A percentile compares a stretch with the other conserved stretches of the same genome.
Conservation (phyloP, 2,888 invertebrate species). For the Ophion ventricosus region DNA sequence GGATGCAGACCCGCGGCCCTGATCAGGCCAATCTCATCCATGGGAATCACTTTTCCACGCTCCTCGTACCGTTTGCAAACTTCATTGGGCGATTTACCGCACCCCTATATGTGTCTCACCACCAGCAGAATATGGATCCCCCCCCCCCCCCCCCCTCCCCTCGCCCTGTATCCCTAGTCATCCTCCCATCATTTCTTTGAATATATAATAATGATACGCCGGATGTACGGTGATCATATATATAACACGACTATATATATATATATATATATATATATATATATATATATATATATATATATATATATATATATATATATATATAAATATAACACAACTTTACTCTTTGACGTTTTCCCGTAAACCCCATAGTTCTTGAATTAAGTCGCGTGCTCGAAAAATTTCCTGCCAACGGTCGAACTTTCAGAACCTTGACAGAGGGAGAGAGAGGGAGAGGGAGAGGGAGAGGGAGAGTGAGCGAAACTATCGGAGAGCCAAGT, state of each 20-base stretch:
- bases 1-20: conserved; percentile 49
- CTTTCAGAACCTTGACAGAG: no score
- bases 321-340: no score
- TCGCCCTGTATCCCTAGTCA: neutral
- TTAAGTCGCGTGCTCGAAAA: no score
- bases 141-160: conserved; percentile 10
- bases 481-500: conserved; percentile 37
- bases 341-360: no score
- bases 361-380: no score
- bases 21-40: conserved; percentile 66
- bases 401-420: no score
- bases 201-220: conserved; percentile 61
- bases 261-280: no score
- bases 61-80: conserved; percentile 13
- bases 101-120: conserved; percentile 34
- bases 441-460: conserved; percentile 37
- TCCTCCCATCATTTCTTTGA: conserved; percentile 3
- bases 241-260: neutral
- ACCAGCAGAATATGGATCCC: conserved; percentile 31
- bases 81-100: neutral
- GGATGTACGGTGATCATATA: conserved; percentile 59
- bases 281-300: no score
- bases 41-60: conserved; percentile 65
- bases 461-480: conserved; percentile 40
- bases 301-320: no score